A percentile compares a stretch with the other conserved stretches of the same genome.
Conservation (phyloP, 1,140 invertebrate species). For the Saccostrea echinata region DNA sequence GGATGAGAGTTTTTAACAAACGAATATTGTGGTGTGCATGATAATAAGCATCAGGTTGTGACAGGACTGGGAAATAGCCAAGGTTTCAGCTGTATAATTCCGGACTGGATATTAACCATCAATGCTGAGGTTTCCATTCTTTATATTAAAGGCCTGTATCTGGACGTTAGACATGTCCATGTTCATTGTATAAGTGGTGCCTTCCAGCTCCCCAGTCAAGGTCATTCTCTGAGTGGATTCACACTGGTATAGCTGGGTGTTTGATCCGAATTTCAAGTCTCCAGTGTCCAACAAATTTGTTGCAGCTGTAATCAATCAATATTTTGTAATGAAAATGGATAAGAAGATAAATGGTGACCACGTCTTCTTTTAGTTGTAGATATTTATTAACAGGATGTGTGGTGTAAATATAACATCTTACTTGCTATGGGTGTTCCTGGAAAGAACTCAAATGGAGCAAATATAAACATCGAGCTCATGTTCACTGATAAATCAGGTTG, state of each 20-base stretch:
- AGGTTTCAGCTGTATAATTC: no score
- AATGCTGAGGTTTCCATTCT: neutral
- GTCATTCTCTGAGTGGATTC: neutral
- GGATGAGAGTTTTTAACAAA: no score
- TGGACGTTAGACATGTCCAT: neutral
- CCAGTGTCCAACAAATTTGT: neutral
- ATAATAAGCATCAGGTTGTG: no score
- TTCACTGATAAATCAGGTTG: no score
- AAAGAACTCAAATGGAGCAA: no score
- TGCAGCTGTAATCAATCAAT: neutral
- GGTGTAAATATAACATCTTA: no score
- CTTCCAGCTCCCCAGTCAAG: neutral
- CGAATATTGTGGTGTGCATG: no score
- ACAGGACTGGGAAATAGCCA: no score
- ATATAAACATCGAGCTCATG: no score
- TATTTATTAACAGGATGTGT: neutral
- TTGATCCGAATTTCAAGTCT: neutral
- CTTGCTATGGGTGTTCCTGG: no score
- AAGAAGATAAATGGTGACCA: neutral
- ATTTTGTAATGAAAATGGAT: neutral
- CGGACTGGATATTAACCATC: no score
- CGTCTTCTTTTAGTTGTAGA: neutral
- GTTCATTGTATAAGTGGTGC: neutral
- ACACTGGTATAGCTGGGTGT: neutral
- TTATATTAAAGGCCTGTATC: conserved; percentile 23